These are phyloP conservation scores for Rhyacophila brunnea DNA, from an alignment of 1,140 invertebrate species.

Conservation along the genomic window DNA sequence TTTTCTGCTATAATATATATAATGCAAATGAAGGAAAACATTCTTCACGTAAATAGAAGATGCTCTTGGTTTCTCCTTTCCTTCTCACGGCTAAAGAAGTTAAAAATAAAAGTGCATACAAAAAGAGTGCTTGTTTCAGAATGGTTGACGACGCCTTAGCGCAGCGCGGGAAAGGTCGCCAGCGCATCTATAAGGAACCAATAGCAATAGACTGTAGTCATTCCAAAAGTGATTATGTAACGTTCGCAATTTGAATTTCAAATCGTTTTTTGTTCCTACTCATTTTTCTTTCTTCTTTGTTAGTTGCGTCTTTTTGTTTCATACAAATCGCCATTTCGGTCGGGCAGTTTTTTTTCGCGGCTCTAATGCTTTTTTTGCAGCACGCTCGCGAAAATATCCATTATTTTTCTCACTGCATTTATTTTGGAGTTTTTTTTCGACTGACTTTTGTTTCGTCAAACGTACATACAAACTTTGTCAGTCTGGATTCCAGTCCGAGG, in stretches of 20 bases:
- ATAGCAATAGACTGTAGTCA: not conserved
- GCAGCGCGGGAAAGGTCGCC: not conserved
- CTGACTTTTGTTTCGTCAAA: not conserved
- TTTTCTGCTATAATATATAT: no score
- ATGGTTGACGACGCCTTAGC: no score
- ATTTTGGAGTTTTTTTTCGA: conserved; percentile 8
- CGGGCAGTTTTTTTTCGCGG: not conserved
- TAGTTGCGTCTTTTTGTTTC: conserved; percentile 21
- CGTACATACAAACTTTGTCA: not conserved
- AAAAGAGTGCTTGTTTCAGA: no score
- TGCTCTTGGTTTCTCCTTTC: no score
- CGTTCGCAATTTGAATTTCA: conserved; percentile 27
- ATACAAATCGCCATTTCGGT: not conserved
- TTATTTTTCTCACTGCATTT: conserved; percentile 17
- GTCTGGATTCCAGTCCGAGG: not conserved
- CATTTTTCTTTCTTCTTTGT: conserved; percentile 22
- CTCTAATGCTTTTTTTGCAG: conserved; percentile 5
- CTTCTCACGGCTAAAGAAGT: no score
- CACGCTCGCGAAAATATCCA: conserved; percentile 1
- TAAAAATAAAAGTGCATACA: no score
- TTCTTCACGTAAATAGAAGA: no score
- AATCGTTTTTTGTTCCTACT: conserved; percentile 20
- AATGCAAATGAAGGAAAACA: no score
- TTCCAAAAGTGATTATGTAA: conserved; percentile 19
- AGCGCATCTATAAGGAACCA: conserved; percentile 17